Evolutionary conservation across 2,797 vertebrate species (phyloP), one percentile per base, ranked within the genome.

Genomic region (Aeoliscus strigatus): DNA sequence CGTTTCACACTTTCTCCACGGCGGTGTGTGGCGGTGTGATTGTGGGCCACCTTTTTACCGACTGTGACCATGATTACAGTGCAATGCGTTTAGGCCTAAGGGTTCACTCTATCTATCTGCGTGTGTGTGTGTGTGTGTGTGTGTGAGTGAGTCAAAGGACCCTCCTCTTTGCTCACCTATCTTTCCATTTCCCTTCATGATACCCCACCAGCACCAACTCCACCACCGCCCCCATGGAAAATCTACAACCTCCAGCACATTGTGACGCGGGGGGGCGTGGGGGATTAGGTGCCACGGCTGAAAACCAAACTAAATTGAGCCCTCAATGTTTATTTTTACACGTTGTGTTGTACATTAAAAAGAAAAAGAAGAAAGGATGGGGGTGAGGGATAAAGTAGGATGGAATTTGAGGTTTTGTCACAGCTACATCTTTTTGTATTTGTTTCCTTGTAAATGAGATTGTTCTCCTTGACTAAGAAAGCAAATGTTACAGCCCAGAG

Each of bases 261-360:
- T 26, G 43, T 51, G 56, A 59, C 24, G 27, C 39, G 13, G 51
- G 58, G 53, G 44, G 66, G 66, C 57, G 61, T 43, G 63, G 62
- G 37, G 79, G 86, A 87, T 87, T 86, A 86, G 76, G 64, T 79
- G 85, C 82, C 81, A 84, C 72, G 75, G 82, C 77, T 88, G 80
- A 83, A 84, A 85, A 82, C 77, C 79, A 82, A 67, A 56, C 77
- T 81, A 86, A 89, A 90, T 86, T 79, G 82, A 88, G 81, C 81
- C 79, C 73, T 84, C 72, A 75, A 39, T 86, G 80, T 88, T 86
- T 84, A 83, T 83, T 86, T 89, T 87, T 87, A 81, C 80, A 86
- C 82, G 79, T 82, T 85, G 84, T 71, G 81, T 85, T 84, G 77
- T 84, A 84, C 84, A 87, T 87, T 78, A 73, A 81, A 82, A 80